Evolutionary conservation across 2,797 vertebrate species (phyloP), one percentile per base, ranked within the genome.

Genomic region (Lithobates sylvaticus): DNA sequence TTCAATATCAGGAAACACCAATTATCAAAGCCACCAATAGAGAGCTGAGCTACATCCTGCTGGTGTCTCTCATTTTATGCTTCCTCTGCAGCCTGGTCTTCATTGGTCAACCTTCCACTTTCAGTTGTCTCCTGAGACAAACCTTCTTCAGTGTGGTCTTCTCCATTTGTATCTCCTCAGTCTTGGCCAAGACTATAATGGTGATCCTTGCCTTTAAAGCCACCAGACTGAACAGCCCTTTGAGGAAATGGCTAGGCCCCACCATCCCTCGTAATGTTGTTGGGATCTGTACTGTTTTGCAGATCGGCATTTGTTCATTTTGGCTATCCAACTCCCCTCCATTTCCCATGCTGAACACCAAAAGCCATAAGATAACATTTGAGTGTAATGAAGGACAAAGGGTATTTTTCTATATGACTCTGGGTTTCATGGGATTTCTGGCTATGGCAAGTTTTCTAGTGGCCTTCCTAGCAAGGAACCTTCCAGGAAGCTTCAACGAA

Each of bases 171-270:
- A 73, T 88, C 78, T 89, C 44, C 34, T 88, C 75, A 0, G 32
- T 91, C 23, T 78, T 90, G 71, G 89, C 89, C 27, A 89, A 89
- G 88, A 90, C 88, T 8, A 74, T 89, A 13, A 89, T 83, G 1
- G 89, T 89, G 34, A 85, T 83, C 34, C 5, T 90, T 47, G 89
- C 90, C 39, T 91, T 91, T 73, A 89, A 85, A 58, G 87, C 68
- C 69, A 83, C 82, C 23, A 67, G 7, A 4, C 26, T 68, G 4
- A 39, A 72, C 50, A 82, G 88, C 47, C 74, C 70, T 6, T 29
- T 88, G 27, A 83, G 58, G 81, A 83, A 69, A 70, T 87, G 85
- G 74, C n/a, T 87, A 2, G 85, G 85, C 9, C 81, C 75, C 0
- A 77, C 34, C 39, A 76, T 79, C 44, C 70, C 81, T 13, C 74